phyloP scores from a whole-genome alignment of 2,797 vertebrate species.

The Falco cherrug region DNA sequence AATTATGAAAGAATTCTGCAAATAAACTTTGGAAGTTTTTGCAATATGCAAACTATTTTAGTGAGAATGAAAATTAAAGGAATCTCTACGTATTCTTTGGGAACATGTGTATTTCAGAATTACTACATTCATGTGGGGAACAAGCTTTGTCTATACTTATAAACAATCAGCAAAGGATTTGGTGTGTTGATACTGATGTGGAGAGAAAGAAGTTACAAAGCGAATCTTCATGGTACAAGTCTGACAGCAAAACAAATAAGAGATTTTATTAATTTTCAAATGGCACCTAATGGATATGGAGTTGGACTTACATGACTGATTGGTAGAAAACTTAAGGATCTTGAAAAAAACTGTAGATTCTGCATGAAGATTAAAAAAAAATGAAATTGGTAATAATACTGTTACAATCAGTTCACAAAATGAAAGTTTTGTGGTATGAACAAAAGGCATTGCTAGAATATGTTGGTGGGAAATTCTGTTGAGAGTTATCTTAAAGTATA shows the following conservation, averaged over 20 bases:
- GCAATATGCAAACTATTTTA: not conserved
- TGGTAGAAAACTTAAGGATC: not conserved
- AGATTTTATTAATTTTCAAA: not conserved
- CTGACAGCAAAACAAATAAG: not conserved
- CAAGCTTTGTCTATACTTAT: not conserved
- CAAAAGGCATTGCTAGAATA: not conserved
- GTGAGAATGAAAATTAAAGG: not conserved
- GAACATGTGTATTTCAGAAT: not conserved
- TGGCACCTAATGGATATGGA: not conserved
- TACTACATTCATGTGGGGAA: not conserved
- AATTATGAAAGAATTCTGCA: not conserved
- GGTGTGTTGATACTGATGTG: rapidly evolving
- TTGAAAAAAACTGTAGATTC: not conserved
- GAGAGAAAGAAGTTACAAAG: not conserved
- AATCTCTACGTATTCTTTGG: not conserved
- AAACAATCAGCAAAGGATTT: not conserved
- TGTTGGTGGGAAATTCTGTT: not conserved
- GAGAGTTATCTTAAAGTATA: not conserved
- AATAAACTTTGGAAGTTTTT: not conserved
- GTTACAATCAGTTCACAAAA: not conserved
- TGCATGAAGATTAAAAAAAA: not conserved
- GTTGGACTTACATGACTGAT: not conserved
- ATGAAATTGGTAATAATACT: not conserved
- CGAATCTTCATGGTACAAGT: not conserved
- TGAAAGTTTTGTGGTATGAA: not conserved